phyloP scores from a whole-genome alignment of 2,797 vertebrate genomes.

The Acipenser transmontanus region DNA sequence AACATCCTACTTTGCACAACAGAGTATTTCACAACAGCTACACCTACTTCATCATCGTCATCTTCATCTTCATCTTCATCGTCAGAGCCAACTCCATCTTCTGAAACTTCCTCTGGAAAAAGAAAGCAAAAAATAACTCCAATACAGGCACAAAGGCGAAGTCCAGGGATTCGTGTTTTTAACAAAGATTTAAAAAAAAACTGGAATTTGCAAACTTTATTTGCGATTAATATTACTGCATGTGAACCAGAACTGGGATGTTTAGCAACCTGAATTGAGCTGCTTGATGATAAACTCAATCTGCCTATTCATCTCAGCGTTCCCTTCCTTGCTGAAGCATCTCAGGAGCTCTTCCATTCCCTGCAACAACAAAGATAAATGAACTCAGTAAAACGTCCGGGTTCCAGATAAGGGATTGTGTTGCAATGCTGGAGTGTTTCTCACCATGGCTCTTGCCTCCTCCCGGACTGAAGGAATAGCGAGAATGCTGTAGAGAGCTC shows the following conservation, averaged over 20 bases:
- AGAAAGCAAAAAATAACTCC: too few species aligned
- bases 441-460: constrained; percentile 92
- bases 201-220: constrained; percentile 7
- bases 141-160: constrained; percentile 18
- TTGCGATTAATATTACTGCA: not conserved
- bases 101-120: constrained; percentile 58
- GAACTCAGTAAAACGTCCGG: too few species aligned
- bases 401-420: not conserved
- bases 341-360: constrained; percentile 87
- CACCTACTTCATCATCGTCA: constrained; percentile 68
- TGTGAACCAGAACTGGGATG: not conserved
- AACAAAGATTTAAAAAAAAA: not conserved
- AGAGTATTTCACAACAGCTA: too few species aligned
- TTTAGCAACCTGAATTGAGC: constrained; percentile 75
- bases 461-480: constrained; percentile 75
- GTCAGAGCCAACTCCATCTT: constrained; percentile 71
- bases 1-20: too few species aligned
- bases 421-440: constrained; percentile 20
- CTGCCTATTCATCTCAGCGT: constrained; percentile 77
- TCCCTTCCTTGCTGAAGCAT: constrained; percentile 86
- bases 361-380: constrained; percentile 41
- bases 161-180: too few species aligned
- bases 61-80: constrained; percentile 76
- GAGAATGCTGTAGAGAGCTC: constrained; percentile 87
- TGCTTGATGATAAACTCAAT: constrained; percentile 89